Conservation (phyloP, 2,113 vertebrate genomes). For the Odontesthes bonariensis region DNA sequence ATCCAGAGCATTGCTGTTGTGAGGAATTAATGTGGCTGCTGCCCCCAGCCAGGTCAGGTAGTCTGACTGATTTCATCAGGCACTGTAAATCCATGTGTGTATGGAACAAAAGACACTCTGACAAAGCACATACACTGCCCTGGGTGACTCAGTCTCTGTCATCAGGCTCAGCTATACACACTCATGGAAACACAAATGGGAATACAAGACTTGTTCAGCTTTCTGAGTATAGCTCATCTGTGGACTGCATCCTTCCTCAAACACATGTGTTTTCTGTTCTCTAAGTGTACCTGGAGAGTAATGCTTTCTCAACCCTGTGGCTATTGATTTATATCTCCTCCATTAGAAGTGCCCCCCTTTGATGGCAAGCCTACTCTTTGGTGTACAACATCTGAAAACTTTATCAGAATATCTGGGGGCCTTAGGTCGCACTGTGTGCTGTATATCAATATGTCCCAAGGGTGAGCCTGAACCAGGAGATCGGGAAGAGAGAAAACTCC, state of each 20-base stretch:
- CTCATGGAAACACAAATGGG: slow-evolving; percentile 36
- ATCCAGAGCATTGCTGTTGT: slow-evolving; percentile 51
- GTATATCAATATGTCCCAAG: slow-evolving; percentile 58
- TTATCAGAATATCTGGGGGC: slow-evolving; percentile 66
- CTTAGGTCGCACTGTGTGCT: slow-evolving; percentile 39
- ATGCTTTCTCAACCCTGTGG: slow-evolving; percentile 46
- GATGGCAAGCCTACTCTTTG: slow-evolving; percentile 48
- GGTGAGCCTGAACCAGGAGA: slow-evolving; percentile 68
- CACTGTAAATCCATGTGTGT: slow-evolving; percentile 56
- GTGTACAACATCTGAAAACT: slow-evolving; percentile 81
- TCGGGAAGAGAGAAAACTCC: slow-evolving; percentile 54
- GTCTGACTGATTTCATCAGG: slow-evolving; percentile 64
- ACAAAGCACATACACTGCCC: slow-evolving; percentile 66
- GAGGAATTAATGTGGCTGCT: slow-evolving; percentile 74
- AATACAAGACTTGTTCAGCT: slow-evolving; percentile 54
- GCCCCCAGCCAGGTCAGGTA: slow-evolving; percentile 49
- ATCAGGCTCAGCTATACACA: slow-evolving; percentile 45
- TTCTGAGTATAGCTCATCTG: slow-evolving; percentile 52
- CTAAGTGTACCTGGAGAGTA: slow-evolving; percentile 28
- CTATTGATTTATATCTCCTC: slow-evolving; percentile 66
- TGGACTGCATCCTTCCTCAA: slow-evolving; percentile 48
- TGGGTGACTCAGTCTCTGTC: slow-evolving; percentile 69
- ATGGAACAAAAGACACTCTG: slow-evolving; percentile 69
- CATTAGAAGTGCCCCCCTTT: slow-evolving; percentile 47
- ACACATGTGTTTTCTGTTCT: slow-evolving; percentile 68